Conservation (phyloP, 1,140 invertebrate genomes). For the Diorhabda elongata region DNA sequence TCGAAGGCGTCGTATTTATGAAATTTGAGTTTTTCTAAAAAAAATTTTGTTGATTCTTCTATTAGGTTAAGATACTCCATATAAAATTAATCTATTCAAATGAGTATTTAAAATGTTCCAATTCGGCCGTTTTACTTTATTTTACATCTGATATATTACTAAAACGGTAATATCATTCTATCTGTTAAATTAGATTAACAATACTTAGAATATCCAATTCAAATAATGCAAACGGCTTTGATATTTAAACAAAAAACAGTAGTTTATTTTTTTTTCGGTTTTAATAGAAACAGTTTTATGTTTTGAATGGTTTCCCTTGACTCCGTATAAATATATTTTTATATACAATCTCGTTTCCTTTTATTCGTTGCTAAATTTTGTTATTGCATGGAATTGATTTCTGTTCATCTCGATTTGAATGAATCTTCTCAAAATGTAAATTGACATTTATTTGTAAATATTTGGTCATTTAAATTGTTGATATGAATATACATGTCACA, state of each 20-base stretch:
- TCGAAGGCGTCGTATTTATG: not conserved
- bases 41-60: slow-evolving; percentile 13
- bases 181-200: not conserved
- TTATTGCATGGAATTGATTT: not conserved
- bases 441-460: not conserved
- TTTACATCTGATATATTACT: slow-evolving; percentile 14
- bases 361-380: slow-evolving; percentile 7
- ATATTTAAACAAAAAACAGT: slow-evolving; percentile 13
- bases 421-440: not conserved
- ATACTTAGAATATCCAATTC: slow-evolving; percentile 6
- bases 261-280: slow-evolving; percentile 18
- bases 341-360: slow-evolving; percentile 13
- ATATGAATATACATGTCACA: slow-evolving; percentile 3
- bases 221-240: slow-evolving; percentile 19
- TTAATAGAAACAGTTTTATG: slow-evolving; percentile 18
- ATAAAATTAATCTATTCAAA: not conserved
- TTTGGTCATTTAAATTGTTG: not conserved
- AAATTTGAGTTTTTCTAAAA: slow-evolving; percentile 7
- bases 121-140: slow-evolving; percentile 20
- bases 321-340: slow-evolving; percentile 22
- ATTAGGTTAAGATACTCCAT: slow-evolving; percentile 11
- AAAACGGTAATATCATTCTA: slow-evolving; percentile 13
- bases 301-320: slow-evolving; percentile 17
- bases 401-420: not conserved
- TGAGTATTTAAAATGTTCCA: slow-evolving; percentile 21